Conservation (phyloP, 1,140 invertebrate genomes). For the Macrobrachium nipponense region DNA sequence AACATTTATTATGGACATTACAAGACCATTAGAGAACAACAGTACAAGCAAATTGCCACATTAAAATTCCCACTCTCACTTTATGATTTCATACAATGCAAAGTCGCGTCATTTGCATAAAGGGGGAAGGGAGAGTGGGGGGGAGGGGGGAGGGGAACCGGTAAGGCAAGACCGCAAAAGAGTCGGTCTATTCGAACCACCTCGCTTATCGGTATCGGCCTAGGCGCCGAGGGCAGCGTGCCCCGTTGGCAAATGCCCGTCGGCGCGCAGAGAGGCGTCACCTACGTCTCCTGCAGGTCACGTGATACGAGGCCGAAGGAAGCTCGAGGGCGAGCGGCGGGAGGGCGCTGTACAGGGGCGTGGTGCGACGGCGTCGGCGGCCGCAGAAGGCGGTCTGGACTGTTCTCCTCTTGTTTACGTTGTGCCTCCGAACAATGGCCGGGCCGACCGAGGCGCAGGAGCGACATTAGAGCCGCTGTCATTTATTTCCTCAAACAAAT, state of each 20-base stretch:
- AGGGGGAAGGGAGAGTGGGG: background rate
- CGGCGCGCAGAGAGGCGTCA: background rate
- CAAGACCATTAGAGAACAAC: slow-evolving; percentile 37
- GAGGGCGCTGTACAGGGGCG: background rate
- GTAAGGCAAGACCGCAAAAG: background rate
- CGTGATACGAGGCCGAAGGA: background rate
- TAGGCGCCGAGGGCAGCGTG: too few relatives aligned
- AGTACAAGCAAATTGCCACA: slow-evolving; percentile 40
- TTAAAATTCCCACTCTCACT: slow-evolving; percentile 39
- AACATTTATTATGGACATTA: slow-evolving; percentile 53
- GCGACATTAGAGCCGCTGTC: slow-evolving; percentile 47
- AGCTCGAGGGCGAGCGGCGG: background rate
- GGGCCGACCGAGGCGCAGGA: slow-evolving; percentile 17
- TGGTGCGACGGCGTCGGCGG: too few relatives aligned
- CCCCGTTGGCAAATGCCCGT: background rate
- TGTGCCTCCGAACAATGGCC: slow-evolving; percentile 36
- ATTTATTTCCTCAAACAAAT: slow-evolving; percentile 59
- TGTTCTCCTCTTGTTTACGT: slow-evolving; percentile 8
- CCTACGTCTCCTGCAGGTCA: background rate
- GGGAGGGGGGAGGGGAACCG: too few relatives aligned
- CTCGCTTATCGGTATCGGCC: slow-evolving; percentile 3
- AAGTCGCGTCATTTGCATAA: slow-evolving; percentile 38
- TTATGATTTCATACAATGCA: slow-evolving; percentile 38
- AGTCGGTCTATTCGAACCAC: background rate
- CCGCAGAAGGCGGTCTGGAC: background rate